These are phyloP conservation scores for Ammodramus savannarum DNA, from an alignment of 2,113 vertebrate species.

Conservation along the genomic window DNA sequence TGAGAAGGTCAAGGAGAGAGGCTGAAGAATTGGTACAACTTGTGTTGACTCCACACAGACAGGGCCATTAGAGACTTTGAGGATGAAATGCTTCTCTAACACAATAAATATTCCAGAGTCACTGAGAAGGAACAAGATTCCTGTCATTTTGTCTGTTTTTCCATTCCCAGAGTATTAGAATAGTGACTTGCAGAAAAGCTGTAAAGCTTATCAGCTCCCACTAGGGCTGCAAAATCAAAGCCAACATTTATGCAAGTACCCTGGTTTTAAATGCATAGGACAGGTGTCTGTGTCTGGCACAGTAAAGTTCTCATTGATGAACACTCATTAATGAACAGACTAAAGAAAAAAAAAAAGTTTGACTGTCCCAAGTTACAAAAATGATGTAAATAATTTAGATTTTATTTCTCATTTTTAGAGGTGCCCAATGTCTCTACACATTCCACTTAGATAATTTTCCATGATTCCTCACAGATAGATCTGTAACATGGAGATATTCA, in stretches of 20 bases:
- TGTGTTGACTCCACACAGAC: neutral
- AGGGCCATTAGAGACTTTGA: neutral
- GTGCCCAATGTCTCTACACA: neutral
- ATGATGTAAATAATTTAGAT: neutral
- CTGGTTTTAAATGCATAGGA: neutral
- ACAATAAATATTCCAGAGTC: neutral
- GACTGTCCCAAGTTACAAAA: neutral
- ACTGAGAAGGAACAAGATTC: neutral
- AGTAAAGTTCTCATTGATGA: neutral
- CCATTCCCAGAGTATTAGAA: neutral
- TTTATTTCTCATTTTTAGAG: neutral
- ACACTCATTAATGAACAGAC: neutral
- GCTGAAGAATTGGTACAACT: neutral
- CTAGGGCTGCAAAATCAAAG: neutral
- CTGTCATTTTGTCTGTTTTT: neutral
- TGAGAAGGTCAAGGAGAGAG: neutral
- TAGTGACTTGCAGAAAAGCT: neutral
- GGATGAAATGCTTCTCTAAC: neutral
- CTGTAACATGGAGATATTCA: neutral
- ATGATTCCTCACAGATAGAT: neutral
- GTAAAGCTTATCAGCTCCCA: neutral
- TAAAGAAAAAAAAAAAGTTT: neutral
- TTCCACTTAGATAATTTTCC: neutral
- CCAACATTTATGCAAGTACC: neutral
- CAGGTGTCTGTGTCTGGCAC: neutral